phyloP scores from a whole-genome alignment of 2,888 invertebrate genomes.

The Aporophyla lueneburgensis region DNA sequence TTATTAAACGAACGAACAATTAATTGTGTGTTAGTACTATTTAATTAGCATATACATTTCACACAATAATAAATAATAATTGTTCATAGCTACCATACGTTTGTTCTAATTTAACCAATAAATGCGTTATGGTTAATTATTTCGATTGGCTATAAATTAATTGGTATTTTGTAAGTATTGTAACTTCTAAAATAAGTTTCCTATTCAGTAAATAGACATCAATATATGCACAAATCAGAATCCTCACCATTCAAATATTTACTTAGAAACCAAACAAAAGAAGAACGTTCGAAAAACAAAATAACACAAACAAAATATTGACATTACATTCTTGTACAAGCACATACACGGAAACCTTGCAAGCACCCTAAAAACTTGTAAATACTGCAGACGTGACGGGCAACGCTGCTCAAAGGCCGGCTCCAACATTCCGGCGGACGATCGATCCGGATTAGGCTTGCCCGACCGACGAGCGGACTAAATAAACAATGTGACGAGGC shows the following conservation, averaged over 20 bases:
- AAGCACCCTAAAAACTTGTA: constrained; percentile 75
- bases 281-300: constrained; percentile 21
- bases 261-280: background rate
- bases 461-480: constrained; percentile 83
- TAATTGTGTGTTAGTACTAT: background rate
- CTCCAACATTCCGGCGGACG: constrained; percentile 77
- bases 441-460: constrained; percentile 87
- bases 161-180: background rate
- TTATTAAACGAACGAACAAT: background rate
- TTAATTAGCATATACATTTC: constrained; percentile 2
- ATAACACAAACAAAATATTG: constrained; percentile 58
- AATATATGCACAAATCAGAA: constrained; percentile 19
- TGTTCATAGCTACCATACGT: background rate
- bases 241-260: background rate
- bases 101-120: background rate
- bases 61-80: background rate
- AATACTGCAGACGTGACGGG: constrained; percentile 75
- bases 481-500: constrained; percentile 89
- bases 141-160: background rate
- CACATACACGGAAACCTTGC: constrained; percentile 69
- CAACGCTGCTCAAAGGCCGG: constrained; percentile 69
- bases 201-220: background rate
- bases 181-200: background rate
- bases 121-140: background rate
- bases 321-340: constrained; percentile 62